These are phyloP conservation scores for Lithophane semibrunnea DNA, from an alignment of 2,888 invertebrate genomes.

Conservation along the genomic window DNA sequence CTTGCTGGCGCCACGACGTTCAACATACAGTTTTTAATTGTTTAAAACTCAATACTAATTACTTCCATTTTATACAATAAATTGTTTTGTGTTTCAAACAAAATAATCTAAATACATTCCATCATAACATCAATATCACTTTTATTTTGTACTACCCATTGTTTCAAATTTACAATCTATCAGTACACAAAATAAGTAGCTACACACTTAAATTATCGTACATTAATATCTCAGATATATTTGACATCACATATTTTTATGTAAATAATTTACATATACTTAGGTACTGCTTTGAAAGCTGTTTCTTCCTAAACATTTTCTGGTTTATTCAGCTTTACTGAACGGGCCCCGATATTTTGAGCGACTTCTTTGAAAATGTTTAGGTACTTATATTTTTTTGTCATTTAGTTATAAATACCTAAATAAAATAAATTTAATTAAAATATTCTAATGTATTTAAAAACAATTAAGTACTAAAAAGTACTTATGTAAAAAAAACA, in stretches of 20 bases:
- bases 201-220: conserved; percentile 54
- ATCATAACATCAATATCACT: conserved; percentile 31
- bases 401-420: conserved; percentile 6
- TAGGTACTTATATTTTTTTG: not conserved
- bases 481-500: not conserved
- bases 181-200: conserved; percentile 50
- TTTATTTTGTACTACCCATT: conserved; percentile 57
- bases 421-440: conserved; percentile 6
- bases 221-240: conserved; percentile 65
- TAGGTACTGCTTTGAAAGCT: conserved; percentile 51
- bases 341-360: conserved; percentile 28
- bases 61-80: not conserved
- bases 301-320: conserved; percentile 18
- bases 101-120: conserved; percentile 13
- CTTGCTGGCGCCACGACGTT: not conserved
- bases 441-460: conserved; percentile 8
- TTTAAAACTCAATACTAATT: not conserved
- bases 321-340: conserved; percentile 14
- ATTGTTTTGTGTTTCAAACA: not conserved
- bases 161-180: conserved; percentile 46
- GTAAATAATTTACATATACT: conserved; percentile 39
- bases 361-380: conserved; percentile 15
- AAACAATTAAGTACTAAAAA: conserved; percentile 20
- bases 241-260: conserved; percentile 59
- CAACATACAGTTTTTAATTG: not conserved